These are phyloP conservation scores for Galaxias olidus DNA, from an alignment of 2,797 vertebrate genomes.

Conservation along the genomic window DNA sequence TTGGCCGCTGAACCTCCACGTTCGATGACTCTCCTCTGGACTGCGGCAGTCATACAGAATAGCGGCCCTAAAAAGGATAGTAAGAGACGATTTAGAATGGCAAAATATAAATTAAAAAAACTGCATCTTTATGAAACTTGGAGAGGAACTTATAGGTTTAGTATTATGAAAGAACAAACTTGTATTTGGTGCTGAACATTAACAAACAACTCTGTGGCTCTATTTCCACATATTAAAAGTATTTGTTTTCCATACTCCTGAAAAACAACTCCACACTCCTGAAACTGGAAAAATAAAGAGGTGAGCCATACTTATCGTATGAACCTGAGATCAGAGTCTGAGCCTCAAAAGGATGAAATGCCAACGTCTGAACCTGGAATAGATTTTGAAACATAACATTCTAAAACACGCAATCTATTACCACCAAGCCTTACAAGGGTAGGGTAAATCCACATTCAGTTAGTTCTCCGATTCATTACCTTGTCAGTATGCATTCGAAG, in stretches of 20 bases:
- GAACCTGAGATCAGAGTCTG: slow-evolving; percentile 96
- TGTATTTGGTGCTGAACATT: no score
- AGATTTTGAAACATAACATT: not conserved
- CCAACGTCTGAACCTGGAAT: slow-evolving; percentile 88
- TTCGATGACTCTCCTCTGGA: slow-evolving; percentile 82
- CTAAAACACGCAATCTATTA: not conserved
- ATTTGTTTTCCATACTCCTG: not conserved
- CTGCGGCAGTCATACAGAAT: slow-evolving; percentile 92
- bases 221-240: no score
- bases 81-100: not conserved
- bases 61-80: slow-evolving; percentile 76
- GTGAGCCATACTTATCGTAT: slow-evolving; percentile 87
- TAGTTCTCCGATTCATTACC: slow-evolving; percentile 62
- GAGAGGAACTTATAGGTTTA: not conserved
- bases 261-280: not conserved
- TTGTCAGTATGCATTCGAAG: slow-evolving; percentile 88
- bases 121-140: no score
- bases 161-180: no score
- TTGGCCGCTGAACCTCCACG: slow-evolving; percentile 94
- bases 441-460: not conserved
- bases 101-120: not conserved
- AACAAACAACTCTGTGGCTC: no score
- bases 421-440: not conserved
- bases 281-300: no score
- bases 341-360: slow-evolving; percentile 95